Evolutionary conservation across 2,797 vertebrate genomes (phyloP), one percentile per base, ranked within the genome.

Genomic region (Trematomus bernacchii): DNA sequence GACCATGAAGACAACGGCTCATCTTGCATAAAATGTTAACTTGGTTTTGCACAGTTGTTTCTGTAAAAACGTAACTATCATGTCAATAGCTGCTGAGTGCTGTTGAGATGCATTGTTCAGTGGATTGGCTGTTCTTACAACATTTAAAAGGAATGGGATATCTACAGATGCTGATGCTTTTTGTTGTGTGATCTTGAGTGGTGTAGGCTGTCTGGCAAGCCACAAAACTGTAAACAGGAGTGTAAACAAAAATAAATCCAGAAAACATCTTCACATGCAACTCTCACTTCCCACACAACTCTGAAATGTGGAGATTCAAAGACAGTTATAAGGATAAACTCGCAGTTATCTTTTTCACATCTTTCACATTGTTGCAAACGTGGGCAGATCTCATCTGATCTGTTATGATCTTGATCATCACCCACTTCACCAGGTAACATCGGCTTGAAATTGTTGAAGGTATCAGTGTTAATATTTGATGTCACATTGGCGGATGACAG

Each of bases 21-120:
- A 80, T 84, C 76, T 94, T 94, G 91, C 92, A 93, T 91, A 93
- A 89, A 80, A 87, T 84, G 81, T 89, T 84, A 74, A 87, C 73
- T 73, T 85, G 75, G 76, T 85, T 89, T 84, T 78, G 77, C 79
- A 84, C 84, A 79, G 79, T 86, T 76, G 68, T 47, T 66, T 70
- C 46, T 80, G 71, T 79, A 73, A 72, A 76, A 82, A 78, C 10
- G 16, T 53, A 68, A 76, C 73, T 62, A 16, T 79, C 37, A 64
- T 76, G 77, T 85, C 79, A 85, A 40, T 88, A 89, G 87, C 89
- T 91, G 87, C 89, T 85, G 77, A 75, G 80, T 86, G 84, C 87
- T 87, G 82, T 79, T 80, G 58, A 75, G 74, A 86, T 85, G 83
- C 82, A 83, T 84, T 84, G 65, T 79, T 84, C 60, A 52, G 68